Percentiles rank a stretch among this genome's conserved stretches.
Conservation (phyloP, 2,797 vertebrate genomes). For the Morelia viridis region DNA sequence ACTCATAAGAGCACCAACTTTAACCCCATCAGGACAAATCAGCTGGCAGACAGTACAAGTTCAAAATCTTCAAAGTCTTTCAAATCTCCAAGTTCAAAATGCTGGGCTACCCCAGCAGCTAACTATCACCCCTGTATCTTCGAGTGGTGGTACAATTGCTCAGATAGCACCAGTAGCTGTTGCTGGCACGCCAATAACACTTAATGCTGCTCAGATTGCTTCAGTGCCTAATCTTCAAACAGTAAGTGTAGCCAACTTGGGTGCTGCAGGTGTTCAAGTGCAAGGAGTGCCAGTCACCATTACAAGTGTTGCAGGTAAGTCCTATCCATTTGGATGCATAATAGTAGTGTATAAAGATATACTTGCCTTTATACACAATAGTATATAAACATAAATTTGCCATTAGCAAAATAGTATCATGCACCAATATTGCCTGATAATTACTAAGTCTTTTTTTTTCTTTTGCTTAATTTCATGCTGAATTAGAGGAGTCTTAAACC, state of each 20-base stretch:
- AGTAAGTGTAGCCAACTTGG: constrained; percentile 93
- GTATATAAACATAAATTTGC: not conserved
- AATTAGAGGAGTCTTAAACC: not conserved
- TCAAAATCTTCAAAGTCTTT: constrained; percentile 88
- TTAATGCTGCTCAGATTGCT: constrained; percentile 93
- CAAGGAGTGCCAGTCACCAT: constrained; percentile 97
- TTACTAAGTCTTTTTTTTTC: not conserved
- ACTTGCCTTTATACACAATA: not conserved
- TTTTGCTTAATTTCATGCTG: not conserved
- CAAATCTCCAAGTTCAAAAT: constrained; percentile 89
- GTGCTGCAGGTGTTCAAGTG: constrained; percentile 91
- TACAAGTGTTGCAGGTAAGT: constrained; percentile 93
- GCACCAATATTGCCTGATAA: not conserved
- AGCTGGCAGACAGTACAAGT: constrained; percentile 98
- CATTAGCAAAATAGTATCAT: not conserved
- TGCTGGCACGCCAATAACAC: constrained; percentile 89
- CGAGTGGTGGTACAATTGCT: constrained; percentile 83
- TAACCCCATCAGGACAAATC: constrained; percentile 95
- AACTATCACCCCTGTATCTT: constrained; percentile 89
- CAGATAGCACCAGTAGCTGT: constrained; percentile 90
- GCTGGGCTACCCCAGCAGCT: constrained; percentile 90
- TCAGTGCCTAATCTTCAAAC: constrained; percentile 96
- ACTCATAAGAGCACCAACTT: constrained; percentile 93
- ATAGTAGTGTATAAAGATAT: not conserved
- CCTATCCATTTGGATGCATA: not conserved